phyloP scores from a whole-genome alignment of 2,113 vertebrate species.

The Cettia cetti region DNA sequence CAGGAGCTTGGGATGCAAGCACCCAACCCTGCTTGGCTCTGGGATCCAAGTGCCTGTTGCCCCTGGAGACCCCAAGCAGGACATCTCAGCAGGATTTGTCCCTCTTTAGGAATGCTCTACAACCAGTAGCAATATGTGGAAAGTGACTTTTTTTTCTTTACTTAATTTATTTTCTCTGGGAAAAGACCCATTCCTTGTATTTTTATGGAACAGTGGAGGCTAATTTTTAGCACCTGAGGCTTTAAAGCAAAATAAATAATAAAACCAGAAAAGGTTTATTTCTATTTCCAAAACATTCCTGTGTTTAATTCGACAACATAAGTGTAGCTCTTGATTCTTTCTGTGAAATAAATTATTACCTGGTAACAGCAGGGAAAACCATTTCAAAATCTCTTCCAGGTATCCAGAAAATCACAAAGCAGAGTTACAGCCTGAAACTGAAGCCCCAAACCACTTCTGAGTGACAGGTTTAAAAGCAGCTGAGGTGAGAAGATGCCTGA shows the following conservation, averaged over 20 bases:
- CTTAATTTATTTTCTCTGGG: neutral
- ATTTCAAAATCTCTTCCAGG: neutral
- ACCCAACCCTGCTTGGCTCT: neutral
- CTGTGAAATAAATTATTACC: neutral
- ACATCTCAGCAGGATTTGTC: neutral
- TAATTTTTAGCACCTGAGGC: neutral
- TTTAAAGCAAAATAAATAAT: neutral
- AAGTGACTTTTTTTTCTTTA: neutral
- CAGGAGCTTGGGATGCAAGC: neutral
- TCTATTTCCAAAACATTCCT: neutral
- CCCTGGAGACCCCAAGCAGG: neutral
- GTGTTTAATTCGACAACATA: neutral
- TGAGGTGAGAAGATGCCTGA: slow-evolving; percentile 29
- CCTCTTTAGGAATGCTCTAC: neutral
- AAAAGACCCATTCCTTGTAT: neutral
- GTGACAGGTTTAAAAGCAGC: neutral
- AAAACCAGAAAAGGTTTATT: neutral
- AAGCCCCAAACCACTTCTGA: slow-evolving; percentile 19
- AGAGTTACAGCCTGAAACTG: neutral
- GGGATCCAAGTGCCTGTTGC: accelerated
- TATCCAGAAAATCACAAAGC: slow-evolving; percentile 1
- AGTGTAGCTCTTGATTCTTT: neutral
- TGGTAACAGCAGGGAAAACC: neutral
- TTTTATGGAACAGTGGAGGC: neutral
- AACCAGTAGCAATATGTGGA: neutral